These are phyloP conservation scores for Yoshiicerus persimilis DNA, from an alignment of 1,140 invertebrate genomes.

Conservation along the genomic window DNA sequence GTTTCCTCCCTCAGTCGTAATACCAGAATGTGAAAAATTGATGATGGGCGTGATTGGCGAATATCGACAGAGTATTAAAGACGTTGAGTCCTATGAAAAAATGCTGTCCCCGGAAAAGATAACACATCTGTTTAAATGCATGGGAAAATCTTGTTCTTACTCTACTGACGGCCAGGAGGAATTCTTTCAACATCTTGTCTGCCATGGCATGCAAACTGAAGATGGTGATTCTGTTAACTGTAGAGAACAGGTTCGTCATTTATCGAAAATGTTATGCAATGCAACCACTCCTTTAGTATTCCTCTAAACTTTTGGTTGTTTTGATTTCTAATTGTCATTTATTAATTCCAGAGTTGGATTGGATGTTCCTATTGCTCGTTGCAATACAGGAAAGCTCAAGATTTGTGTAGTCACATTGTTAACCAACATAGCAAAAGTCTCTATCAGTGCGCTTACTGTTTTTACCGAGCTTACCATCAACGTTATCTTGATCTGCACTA, in stretches of 20 bases:
- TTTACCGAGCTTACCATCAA: conserved; percentile 59
- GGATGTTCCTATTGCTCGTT: conserved; percentile 57
- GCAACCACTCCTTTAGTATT: no score
- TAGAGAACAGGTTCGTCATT: neutral
- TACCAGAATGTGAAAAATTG: neutral
- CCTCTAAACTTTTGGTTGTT: no score
- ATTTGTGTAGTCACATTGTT: conserved; percentile 53
- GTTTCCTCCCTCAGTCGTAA: neutral
- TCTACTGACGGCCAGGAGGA: conserved; percentile 53
- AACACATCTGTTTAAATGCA: conserved; percentile 62
- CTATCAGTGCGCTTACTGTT: conserved; percentile 63
- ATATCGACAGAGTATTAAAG: neutral
- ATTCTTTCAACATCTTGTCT: conserved; percentile 56
- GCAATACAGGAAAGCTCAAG: conserved; percentile 43
- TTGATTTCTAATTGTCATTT: neutral
- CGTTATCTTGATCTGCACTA: conserved; percentile 61
- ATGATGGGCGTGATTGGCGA: neutral
- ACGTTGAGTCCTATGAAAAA: neutral
- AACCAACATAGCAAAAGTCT: conserved; percentile 59
- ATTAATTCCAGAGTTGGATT: conserved; percentile 14
- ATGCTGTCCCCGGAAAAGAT: conserved; percentile 49
- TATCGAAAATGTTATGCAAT: neutral
- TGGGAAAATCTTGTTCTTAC: conserved; percentile 59
- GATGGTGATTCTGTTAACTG: neutral
- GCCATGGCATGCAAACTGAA: conserved; percentile 50